phyloP scores from a whole-genome alignment of 2,888 invertebrate genomes.

The Ormyrus rosae region DNA sequence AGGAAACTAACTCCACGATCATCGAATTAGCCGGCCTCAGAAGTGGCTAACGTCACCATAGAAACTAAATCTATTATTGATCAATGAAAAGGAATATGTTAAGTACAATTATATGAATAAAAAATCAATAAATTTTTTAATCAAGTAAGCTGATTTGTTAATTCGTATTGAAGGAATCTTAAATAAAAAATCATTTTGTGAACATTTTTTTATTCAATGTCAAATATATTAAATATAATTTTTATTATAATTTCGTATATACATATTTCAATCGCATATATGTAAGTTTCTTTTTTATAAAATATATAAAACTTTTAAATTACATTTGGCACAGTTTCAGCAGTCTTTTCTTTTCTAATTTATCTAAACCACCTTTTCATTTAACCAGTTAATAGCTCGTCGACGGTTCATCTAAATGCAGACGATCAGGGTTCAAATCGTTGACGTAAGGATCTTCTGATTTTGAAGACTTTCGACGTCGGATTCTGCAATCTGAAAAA shows the following conservation, averaged over 20 bases:
- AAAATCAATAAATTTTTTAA: too few species aligned
- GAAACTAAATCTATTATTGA: too few species aligned
- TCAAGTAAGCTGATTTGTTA: not conserved
- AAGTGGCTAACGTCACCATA: too few species aligned
- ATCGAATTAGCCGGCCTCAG: too few species aligned
- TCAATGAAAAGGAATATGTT: too few species aligned
- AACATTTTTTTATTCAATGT: not conserved
- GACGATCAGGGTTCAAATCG: not conserved
- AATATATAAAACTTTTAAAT: slow-evolving; percentile 25
- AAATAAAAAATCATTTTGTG: not conserved
- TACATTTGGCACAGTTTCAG: slow-evolving; percentile 51
- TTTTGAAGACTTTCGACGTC: slow-evolving; percentile 37
- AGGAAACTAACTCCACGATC: too few species aligned
- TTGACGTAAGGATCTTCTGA: not conserved
- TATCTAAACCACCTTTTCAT: slow-evolving; percentile 17
- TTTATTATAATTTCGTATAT: slow-evolving; percentile 10
- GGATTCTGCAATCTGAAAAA: slow-evolving; percentile 23
- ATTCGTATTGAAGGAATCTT: not conserved
- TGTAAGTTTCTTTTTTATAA: slow-evolving; percentile 4
- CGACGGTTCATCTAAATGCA: slow-evolving; percentile 34
- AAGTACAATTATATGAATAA: too few species aligned
- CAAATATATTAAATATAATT: slow-evolving; percentile 20
- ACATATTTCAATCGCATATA: slow-evolving; percentile 40
- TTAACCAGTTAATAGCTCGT: slow-evolving; percentile 46
- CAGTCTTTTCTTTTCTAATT: slow-evolving; percentile 50